These are phyloP conservation scores for Antedon bifida DNA, from an alignment of 35 echinoderm and acorn worm genomes.

Conservation along the genomic window DNA sequence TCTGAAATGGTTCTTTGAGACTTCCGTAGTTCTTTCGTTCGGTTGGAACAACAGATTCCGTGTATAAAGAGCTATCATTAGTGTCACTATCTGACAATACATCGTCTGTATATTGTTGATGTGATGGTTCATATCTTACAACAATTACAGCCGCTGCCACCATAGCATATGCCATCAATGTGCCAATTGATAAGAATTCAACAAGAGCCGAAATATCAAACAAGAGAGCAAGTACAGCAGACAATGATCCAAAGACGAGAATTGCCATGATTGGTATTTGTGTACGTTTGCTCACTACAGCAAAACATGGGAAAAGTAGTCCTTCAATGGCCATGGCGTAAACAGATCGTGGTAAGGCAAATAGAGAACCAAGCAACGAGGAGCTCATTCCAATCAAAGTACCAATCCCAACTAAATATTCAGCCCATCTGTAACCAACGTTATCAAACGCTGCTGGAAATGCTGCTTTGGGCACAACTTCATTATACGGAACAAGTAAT, in stretches of 20 bases:
- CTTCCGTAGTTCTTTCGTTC: neutral
- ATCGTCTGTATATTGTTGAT: neutral
- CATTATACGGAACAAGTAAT: conserved; percentile 24
- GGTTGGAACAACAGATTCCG: neutral
- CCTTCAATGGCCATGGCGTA: conserved; percentile 49
- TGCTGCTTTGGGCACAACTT: conserved; percentile 16
- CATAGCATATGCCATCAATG: conserved; percentile 20
- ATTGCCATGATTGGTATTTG: conserved; percentile 23
- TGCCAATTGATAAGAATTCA: conserved; percentile 40
- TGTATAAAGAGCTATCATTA: conserved; percentile 1
- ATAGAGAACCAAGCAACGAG: neutral
- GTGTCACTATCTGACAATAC: neutral
- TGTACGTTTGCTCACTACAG: conserved; percentile 4
- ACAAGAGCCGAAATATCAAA: conserved; percentile 24
- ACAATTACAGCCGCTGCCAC: conserved; percentile 26
- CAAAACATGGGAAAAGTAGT: conserved; percentile 26
- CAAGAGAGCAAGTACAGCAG: conserved; percentile 15
- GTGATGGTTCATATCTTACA: conserved; percentile 18
- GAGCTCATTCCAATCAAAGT: conserved; percentile 33
- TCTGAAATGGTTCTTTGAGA: conserved; percentile 17
- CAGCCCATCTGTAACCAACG: conserved; percentile 20
- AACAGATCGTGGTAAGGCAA: conserved; percentile 15
- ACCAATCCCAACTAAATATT: conserved; percentile 25
- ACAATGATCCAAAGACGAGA: neutral
- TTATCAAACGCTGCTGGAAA: conserved; percentile 22